phyloP scores from a whole-genome alignment of 2,888 invertebrate genomes.

The Drosophila antonietae region DNA sequence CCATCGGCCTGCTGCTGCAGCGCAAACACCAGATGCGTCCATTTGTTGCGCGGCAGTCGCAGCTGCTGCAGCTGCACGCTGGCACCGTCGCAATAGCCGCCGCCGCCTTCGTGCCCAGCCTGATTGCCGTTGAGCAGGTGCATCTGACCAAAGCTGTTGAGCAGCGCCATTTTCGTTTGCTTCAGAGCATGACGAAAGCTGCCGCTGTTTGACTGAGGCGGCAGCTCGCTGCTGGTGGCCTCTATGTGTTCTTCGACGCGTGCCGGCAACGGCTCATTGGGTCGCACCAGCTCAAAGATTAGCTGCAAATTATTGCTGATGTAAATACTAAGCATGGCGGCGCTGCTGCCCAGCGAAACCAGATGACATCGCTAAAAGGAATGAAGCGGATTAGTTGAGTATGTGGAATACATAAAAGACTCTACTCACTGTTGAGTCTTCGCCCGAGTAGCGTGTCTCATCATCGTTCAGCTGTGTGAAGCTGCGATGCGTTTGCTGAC shows the following conservation, averaged over 20 bases:
- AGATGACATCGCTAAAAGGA: conserved; percentile 80
- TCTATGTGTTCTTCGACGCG: conserved; percentile 68
- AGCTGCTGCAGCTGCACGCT: conserved; percentile 78
- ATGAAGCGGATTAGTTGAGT: not conserved
- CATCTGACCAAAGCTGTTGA: conserved; percentile 83
- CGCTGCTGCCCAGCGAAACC: conserved; percentile 83
- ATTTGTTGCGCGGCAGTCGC: conserved; percentile 78
- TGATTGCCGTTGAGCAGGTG: conserved; percentile 80
- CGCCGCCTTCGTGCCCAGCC: conserved; percentile 22
- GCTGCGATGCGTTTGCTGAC: conserved; percentile 72
- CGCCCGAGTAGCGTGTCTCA: conserved; percentile 77
- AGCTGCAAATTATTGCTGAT: conserved; percentile 80
- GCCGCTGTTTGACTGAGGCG: conserved; percentile 30
- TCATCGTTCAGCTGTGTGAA: conserved; percentile 78
- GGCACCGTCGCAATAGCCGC: conserved; percentile 73
- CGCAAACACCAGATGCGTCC: conserved; percentile 83
- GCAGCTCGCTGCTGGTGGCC: conserved; percentile 17
- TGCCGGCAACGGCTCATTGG: conserved; percentile 72
- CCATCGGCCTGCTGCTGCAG: conserved; percentile 73
- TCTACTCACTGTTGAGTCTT: conserved; percentile 70
- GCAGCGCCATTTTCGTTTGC: conserved; percentile 81
- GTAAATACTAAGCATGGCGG: conserved; percentile 83
- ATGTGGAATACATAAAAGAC: not conserved
- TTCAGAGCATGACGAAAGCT: conserved; percentile 81
- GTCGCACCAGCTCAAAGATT: conserved; percentile 81